Percentiles rank a stretch among this genome's conserved stretches.
These are phyloP conservation scores for Pelodytes ibericus DNA, from an alignment of 2,797 vertebrate genomes.

Conservation along the genomic window DNA sequence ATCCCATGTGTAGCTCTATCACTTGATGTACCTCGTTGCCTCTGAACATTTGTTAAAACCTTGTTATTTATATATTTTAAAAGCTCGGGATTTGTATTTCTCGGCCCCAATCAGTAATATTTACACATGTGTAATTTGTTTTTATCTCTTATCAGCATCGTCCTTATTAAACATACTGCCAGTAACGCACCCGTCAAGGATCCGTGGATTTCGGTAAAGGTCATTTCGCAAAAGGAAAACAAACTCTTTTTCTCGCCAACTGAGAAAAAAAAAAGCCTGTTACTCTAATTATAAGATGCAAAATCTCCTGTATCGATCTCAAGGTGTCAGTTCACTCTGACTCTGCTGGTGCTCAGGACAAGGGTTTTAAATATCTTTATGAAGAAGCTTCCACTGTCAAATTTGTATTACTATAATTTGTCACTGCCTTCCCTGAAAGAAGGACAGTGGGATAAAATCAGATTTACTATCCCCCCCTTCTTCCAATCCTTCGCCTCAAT, in stretches of 20 bases:
- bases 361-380: constrained; percentile 1
- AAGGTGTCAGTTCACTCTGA: constrained; percentile 11
- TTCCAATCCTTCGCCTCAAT: too few species aligned
- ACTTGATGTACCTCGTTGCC: too few species aligned
- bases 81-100: background rate
- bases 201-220: background rate
- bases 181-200: constrained; percentile 12
- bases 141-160: background rate
- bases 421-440: background rate
- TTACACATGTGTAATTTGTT: background rate
- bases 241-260: background rate
- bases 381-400: background rate
- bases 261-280: constrained; percentile 18
- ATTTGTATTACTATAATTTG: background rate
- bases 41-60: too few species aligned
- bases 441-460: too few species aligned
- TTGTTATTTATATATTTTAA: too few species aligned
- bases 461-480: too few species aligned
- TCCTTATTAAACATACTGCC: background rate
- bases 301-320: constrained; percentile 7
- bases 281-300: constrained; percentile 35
- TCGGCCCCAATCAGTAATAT: background rate
- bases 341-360: background rate
- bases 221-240: constrained; percentile 19
- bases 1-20: too few species aligned